phyloP scores from a whole-genome alignment of 2,888 invertebrate genomes.

The Sesia apiformis region DNA sequence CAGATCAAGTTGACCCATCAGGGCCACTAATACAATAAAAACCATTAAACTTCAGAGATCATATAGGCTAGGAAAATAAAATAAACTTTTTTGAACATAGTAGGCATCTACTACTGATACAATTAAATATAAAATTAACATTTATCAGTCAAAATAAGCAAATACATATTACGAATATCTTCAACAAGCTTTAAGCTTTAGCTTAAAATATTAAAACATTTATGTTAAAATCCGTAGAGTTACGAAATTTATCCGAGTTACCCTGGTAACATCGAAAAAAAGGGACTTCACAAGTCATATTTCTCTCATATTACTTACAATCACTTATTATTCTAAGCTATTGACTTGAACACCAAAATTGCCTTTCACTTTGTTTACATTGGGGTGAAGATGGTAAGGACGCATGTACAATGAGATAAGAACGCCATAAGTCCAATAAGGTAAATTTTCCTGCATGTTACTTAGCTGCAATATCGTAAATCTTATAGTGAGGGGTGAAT shows the following conservation, averaged over 20 bases:
- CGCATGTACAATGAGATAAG: constrained; percentile 50
- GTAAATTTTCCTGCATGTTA: constrained; percentile 37
- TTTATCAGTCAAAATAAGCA: no score
- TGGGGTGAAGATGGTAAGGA: constrained; percentile 37
- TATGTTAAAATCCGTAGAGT: no score
- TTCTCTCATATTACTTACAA: constrained; percentile 67
- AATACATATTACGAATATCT: no score
- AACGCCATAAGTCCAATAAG: constrained; percentile 36
- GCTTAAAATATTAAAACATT: no score
- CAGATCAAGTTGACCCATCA: no score
- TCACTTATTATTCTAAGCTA: constrained; percentile 72
- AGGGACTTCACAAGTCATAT: constrained; percentile 24
- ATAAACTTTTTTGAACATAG: no score
- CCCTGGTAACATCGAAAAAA: constrained; percentile 26
- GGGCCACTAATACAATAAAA: no score
- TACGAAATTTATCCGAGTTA: not conserved
- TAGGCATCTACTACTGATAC: no score
- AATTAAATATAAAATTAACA: no score
- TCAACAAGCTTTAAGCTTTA: no score
- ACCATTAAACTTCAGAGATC: no score
- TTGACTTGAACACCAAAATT: constrained; percentile 71
- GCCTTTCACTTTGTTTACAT: constrained; percentile 66
- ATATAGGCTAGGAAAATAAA: no score
- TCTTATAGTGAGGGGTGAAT: constrained; percentile 42
- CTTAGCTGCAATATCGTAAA: constrained; percentile 35